phyloP scores from a whole-genome alignment of 2,888 invertebrate species.

The Melanargia galathea region DNA sequence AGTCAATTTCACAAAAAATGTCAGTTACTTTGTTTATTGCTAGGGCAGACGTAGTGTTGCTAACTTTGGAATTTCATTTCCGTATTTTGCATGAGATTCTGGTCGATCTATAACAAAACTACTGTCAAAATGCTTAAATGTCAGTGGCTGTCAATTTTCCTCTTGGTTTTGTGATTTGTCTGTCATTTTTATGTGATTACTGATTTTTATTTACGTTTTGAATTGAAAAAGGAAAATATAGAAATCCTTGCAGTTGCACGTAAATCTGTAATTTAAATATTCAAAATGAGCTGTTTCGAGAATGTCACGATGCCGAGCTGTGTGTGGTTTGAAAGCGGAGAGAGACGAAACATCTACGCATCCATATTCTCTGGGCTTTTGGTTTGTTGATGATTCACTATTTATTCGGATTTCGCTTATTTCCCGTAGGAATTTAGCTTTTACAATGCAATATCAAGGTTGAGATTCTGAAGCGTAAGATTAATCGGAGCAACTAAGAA shows the following conservation, averaged over 20 bases:
- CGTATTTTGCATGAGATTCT: too few relatives aligned
- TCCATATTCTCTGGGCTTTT: conserved; percentile 93
- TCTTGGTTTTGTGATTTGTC: conserved; percentile 1
- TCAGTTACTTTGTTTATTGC: too few relatives aligned
- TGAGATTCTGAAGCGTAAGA: too few relatives aligned
- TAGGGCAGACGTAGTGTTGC: too few relatives aligned
- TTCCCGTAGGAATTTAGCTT: not conserved
- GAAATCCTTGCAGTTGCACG: not conserved
- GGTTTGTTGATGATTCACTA: conserved; percentile 84
- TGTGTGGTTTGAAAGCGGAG: conserved; percentile 93
- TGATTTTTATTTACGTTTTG: not conserved
- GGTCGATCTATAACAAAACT: too few relatives aligned
- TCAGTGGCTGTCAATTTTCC: too few relatives aligned
- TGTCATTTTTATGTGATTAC: conserved; percentile 27
- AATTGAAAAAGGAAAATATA: not conserved
- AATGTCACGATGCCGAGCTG: conserved; percentile 88
- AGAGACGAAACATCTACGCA: conserved; percentile 92
- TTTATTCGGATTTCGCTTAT: conserved; percentile 15
- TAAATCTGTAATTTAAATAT: conserved; percentile 13
- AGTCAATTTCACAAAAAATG: too few relatives aligned
- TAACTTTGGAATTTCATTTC: too few relatives aligned
- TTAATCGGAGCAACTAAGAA: too few relatives aligned
- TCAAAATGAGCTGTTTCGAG: conserved; percentile 85
- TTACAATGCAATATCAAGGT: too few relatives aligned
- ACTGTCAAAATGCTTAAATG: too few relatives aligned